phyloP scores from a whole-genome alignment of 1,140 invertebrate genomes.

The Odontomachus brunneus region DNA sequence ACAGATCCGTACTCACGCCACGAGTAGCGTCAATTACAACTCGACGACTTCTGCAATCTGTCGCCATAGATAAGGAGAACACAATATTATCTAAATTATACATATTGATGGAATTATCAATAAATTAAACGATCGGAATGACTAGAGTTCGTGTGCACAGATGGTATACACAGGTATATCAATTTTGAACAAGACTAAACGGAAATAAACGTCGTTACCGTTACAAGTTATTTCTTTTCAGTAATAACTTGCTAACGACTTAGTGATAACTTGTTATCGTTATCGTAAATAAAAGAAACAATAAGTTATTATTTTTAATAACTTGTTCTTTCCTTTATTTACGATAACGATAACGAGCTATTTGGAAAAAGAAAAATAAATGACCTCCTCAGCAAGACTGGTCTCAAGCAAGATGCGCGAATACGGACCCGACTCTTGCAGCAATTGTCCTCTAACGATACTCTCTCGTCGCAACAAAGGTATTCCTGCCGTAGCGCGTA shows the following conservation, averaged over 20 bases:
- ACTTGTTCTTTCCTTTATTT: too few species aligned
- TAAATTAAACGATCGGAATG: slow-evolving; percentile 13
- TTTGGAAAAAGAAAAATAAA: too few species aligned
- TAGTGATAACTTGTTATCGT: too few species aligned
- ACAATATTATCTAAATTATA: neutral
- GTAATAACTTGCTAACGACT: too few species aligned
- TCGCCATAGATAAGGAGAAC: neutral
- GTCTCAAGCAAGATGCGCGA: neutral
- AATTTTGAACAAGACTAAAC: too few species aligned
- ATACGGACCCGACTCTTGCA: slow-evolving; percentile 26
- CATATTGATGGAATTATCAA: neutral
- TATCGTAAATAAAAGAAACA: too few species aligned
- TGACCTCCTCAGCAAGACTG: too few species aligned
- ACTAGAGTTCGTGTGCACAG: neutral
- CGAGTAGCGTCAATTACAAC: slow-evolving; percentile 55
- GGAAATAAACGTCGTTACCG: too few species aligned
- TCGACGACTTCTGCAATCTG: too few species aligned
- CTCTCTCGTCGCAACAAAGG: neutral
- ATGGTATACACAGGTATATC: neutral
- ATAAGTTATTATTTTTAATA: too few species aligned
- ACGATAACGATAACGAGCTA: too few species aligned
- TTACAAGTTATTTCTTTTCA: too few species aligned
- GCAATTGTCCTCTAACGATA: neutral
- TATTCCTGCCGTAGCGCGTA: neutral
- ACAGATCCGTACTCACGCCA: slow-evolving; percentile 51